Base-by-base conservation (phyloP, 2,888 invertebrate species). In the Polydrusus pterygomalis region DNA sequence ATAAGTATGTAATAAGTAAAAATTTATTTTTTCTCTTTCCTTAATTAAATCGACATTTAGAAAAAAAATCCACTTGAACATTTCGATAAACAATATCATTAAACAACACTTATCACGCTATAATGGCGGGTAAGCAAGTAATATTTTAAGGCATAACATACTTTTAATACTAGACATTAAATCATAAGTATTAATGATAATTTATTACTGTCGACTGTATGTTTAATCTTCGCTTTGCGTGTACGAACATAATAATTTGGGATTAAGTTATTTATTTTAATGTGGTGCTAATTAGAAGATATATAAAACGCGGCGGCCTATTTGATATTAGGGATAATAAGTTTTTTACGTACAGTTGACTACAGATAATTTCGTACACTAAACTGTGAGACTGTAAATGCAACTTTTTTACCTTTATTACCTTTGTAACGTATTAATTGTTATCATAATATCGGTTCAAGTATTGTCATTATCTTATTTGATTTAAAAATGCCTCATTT, bases 111-210 rank as follows among this genome's bases (percentile, higher is more conserved):
- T 70, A n/a, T 60, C 70, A 70, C 47, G 70, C 62, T 13, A 34
- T 34, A 43, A 62, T 34, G 13, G 15, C 17, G 11, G 1, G 10
- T 20, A 18, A 1, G 11, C 17, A 51, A 15, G 13, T 18, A 20
- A 60, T 34, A 60, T 13, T 40, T 34, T 56, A 54, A 56, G 34
- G 18, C 15, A 45, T 70, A 70, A 70, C 47, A 70, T 38, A 45
- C 17, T 49, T 70, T 70, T 70, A 70, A 70, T 70, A 47, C n/a
- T 45, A 38, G 34, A 49, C 51, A 70, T 70, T 70, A 70, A 70
- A 60, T 70, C 70, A 45, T 60, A 60, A 60, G 62, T 58, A 45
- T 60, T 69, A 56, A 40, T 69, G 17, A 56, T 56, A 40, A 40
- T 56, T 38, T 43, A 54, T 51, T 13, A 68, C 13, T 11, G n/a